phyloP scores from a whole-genome alignment of 2,888 invertebrate species.

The Eledona agricola region DNA sequence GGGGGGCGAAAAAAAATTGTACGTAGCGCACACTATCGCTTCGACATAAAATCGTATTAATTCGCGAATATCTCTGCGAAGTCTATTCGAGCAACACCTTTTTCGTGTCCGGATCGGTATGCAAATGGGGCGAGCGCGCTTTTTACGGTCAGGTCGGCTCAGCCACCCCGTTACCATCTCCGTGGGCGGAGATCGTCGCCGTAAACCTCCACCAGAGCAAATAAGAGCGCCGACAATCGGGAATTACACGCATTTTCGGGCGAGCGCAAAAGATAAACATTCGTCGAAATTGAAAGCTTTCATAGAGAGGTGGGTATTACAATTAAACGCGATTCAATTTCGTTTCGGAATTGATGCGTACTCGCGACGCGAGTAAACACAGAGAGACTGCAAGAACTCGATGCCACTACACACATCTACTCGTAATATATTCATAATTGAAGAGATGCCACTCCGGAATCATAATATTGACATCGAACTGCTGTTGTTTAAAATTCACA shows the following conservation, averaged over 20 bases:
- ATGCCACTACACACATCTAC: conserved; percentile 51
- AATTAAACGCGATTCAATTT: conserved; percentile 62
- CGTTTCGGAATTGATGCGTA: conserved; percentile 56
- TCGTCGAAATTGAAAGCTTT: conserved; percentile 60
- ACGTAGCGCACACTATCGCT: too few relatives aligned
- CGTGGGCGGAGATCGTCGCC: conserved; percentile 10
- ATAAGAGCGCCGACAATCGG: conserved; percentile 53
- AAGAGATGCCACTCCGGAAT: conserved; percentile 57
- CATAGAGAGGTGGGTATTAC: conserved; percentile 61
- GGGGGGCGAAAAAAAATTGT: too few relatives aligned
- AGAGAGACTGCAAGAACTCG: conserved; percentile 43
- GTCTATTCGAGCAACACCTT: conserved; percentile 64
- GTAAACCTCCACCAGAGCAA: conserved; percentile 50
- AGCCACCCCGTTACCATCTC: conserved; percentile 41
- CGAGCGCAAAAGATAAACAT: conserved; percentile 60
- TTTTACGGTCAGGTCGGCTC: conserved; percentile 49
- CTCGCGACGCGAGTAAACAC: conserved; percentile 56
- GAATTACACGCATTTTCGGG: conserved; percentile 48
- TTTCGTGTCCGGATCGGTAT: conserved; percentile 63
- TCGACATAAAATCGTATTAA: too few relatives aligned
- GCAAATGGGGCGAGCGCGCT: conserved; percentile 59
- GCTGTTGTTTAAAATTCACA: conserved; percentile 61
- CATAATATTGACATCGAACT: conserved; percentile 61
- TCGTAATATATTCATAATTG: conserved; percentile 61
- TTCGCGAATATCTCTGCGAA: too few relatives aligned